Evolutionary conservation across 2,888 invertebrate genomes (phyloP).

Genomic region (Xiphydria camelus): DNA sequence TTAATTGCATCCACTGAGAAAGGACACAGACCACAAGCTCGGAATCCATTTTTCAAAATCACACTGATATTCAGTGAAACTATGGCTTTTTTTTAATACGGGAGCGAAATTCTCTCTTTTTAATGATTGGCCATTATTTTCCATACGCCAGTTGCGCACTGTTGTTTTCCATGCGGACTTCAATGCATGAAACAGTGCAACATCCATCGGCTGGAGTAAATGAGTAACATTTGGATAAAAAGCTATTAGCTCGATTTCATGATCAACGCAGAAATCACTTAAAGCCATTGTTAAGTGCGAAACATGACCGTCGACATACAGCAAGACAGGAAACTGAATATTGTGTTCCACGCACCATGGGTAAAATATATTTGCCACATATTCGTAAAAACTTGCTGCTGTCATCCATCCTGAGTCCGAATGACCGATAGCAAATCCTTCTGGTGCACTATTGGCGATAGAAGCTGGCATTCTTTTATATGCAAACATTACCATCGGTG

Average conservation of each 20-base stretch:
- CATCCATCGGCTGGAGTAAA: constrained; percentile 21
- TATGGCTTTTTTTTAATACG: not conserved
- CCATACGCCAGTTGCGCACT: constrained; percentile 3
- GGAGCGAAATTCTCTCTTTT: not conserved
- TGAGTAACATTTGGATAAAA: constrained; percentile 22
- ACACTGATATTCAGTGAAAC: not conserved
- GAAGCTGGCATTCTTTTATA: constrained; percentile 24
- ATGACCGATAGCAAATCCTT: constrained; percentile 23
- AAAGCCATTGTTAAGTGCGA: constrained; percentile 17
- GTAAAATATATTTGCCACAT: constrained; percentile 24
- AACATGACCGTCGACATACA: constrained; percentile 19
- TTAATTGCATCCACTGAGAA: not conserved
- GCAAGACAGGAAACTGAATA: constrained; percentile 14
- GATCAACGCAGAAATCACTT: constrained; percentile 14
- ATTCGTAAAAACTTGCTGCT: constrained; percentile 23
- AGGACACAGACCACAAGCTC: constrained; percentile 6
- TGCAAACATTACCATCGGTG: constrained; percentile 22
- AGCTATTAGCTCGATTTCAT: constrained; percentile 17
- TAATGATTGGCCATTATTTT: not conserved
- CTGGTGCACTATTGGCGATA: constrained; percentile 22
- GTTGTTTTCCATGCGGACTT: constrained; percentile 17
- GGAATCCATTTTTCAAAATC: constrained; percentile 4
- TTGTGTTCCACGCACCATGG: constrained; percentile 22
- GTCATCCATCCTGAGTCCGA: constrained; percentile 28
- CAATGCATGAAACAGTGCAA: constrained; percentile 18